These are phyloP conservation scores for Phenganax stokvisi DNA, from an alignment of 92 coral and sea anemone species.

Conservation along the genomic window DNA sequence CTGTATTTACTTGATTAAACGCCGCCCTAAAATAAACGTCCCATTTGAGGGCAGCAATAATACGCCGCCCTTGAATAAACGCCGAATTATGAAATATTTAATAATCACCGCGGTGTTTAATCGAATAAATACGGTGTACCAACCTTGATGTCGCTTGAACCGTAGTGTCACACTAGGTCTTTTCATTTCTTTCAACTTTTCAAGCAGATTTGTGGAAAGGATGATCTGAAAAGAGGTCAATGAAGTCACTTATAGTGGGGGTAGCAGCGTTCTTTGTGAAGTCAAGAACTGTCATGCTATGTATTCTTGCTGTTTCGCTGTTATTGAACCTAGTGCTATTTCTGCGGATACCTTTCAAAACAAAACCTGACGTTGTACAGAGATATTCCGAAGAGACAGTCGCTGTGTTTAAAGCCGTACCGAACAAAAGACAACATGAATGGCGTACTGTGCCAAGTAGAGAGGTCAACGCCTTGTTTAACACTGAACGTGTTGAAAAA, in stretches of 20 bases:
- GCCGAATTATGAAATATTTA: too few species aligned
- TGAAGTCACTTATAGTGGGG: not conserved
- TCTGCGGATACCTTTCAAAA: not conserved
- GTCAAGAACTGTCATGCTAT: not conserved
- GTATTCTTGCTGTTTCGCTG: not conserved
- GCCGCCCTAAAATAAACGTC: too few species aligned
- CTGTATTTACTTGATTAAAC: too few species aligned
- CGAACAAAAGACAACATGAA: not conserved
- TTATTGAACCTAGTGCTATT: not conserved
- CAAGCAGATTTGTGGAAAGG: not conserved
- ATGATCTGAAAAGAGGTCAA: not conserved
- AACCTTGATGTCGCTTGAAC: too few species aligned
- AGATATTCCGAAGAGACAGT: not conserved
- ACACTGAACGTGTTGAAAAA: too few species aligned
- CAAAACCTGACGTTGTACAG: not conserved
- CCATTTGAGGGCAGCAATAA: too few species aligned
- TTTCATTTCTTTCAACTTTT: not conserved
- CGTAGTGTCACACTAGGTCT: too few species aligned
- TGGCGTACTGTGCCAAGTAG: not conserved
- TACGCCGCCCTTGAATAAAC: too few species aligned
- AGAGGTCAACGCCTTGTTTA: not conserved
- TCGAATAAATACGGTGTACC: too few species aligned
- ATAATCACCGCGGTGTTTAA: too few species aligned
- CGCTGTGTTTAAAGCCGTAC: not conserved
- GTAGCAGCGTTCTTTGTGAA: not conserved